phyloP scores from a whole-genome alignment of 2,113 vertebrate species.

The Gallinago jamesoni region DNA sequence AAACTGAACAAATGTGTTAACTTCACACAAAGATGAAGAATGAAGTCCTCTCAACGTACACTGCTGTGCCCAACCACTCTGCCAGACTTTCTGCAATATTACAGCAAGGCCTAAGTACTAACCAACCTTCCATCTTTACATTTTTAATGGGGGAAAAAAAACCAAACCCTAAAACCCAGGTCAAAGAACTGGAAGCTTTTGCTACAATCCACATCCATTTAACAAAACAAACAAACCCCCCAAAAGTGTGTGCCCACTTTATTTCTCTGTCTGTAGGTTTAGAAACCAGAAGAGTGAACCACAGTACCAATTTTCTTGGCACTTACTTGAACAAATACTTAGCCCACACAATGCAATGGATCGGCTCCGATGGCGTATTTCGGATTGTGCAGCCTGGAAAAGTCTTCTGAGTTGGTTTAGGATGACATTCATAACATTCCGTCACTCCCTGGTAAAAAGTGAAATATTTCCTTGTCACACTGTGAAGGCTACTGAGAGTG shows the following conservation, averaged over 20 bases:
- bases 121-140: neutral
- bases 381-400: slow-evolving; percentile 98
- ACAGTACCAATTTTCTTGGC: neutral
- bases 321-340: slow-evolving; percentile 99
- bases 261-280: neutral
- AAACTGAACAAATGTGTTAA: neutral
- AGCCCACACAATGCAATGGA: slow-evolving; percentile 99
- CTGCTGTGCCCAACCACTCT: neutral
- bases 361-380: slow-evolving; percentile 97
- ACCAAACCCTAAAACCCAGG: neutral
- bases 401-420: slow-evolving; percentile 96
- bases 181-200: neutral
- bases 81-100: neutral
- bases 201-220: neutral
- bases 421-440: slow-evolving; percentile 97
- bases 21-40: neutral
- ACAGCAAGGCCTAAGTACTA: neutral
- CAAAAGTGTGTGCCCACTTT: neutral
- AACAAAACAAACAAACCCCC: neutral
- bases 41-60: neutral
- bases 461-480: neutral
- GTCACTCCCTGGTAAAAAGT: slow-evolving; percentile 86
- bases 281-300: neutral
- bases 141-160: neutral
- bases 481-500: neutral